phyloP scores from a whole-genome alignment of 2,113 vertebrate species.

The Philantomba maxwellii region DNA sequence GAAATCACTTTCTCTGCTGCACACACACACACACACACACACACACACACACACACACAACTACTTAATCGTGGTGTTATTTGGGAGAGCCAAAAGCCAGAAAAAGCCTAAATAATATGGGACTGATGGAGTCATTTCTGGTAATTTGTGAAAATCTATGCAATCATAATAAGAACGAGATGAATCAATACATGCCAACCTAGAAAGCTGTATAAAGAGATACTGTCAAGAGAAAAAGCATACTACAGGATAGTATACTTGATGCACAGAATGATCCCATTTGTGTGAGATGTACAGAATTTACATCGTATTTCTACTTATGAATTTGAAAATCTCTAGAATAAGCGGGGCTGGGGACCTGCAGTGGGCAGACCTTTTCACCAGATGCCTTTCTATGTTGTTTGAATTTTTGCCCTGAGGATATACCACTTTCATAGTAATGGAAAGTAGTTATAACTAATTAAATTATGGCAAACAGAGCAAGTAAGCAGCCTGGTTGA shows the following conservation, averaged over 20 bases:
- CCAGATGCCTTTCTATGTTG: neutral
- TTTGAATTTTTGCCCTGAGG: slow-evolving; percentile 31
- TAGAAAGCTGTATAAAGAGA: neutral
- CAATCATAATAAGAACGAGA: neutral
- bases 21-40: neutral
- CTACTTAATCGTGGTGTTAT: neutral
- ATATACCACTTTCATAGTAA: slow-evolving; percentile 31
- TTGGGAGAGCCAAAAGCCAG: neutral
- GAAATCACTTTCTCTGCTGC: neutral
- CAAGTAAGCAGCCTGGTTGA: neutral
- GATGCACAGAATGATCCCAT: neutral
- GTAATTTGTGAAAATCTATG: neutral
- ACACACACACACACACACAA: neutral
- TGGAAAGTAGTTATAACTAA: slow-evolving; percentile 50
- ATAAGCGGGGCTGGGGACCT: neutral
- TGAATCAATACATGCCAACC: neutral
- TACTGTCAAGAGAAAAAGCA: neutral
- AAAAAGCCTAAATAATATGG: neutral
- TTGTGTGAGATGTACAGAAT: neutral
- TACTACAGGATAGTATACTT: neutral
- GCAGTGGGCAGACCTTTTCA: neutral
- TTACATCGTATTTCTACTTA: neutral
- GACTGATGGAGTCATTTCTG: neutral
- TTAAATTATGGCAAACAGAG: slow-evolving; percentile 27
- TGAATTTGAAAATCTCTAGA: neutral